Conservation (phyloP, 1,140 invertebrate species). For the Lordiphosa clarofinis region DNA sequence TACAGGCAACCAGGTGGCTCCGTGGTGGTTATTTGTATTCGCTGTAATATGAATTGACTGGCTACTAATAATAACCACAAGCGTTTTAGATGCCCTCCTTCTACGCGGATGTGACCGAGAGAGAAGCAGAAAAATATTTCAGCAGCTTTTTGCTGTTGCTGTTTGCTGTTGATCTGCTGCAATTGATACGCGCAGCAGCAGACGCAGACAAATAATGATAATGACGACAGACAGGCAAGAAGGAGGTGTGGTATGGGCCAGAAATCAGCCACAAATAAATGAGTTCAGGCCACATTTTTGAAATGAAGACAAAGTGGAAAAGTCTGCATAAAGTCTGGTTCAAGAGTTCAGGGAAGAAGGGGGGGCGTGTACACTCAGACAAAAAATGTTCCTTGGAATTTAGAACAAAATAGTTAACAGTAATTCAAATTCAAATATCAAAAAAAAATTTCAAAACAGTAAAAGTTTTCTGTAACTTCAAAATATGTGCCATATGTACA, state of each 20-base stretch:
- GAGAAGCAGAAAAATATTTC: conserved; percentile 39
- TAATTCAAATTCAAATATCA: too few relatives aligned
- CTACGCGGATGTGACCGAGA: conserved; percentile 18
- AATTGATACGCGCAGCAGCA: conserved; percentile 53
- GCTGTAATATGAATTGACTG: conserved; percentile 69
- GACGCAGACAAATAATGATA: conserved; percentile 56
- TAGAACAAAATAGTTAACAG: too few relatives aligned
- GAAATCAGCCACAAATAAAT: conserved; percentile 78
- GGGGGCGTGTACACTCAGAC: too few relatives aligned
- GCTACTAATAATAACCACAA: conserved; percentile 67
- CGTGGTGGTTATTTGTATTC: conserved; percentile 64
- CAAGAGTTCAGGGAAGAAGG: too few relatives aligned
- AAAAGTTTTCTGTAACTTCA: too few relatives aligned
- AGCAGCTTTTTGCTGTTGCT: conserved; percentile 24
- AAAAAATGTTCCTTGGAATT: too few relatives aligned
- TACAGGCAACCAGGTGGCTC: conserved; percentile 40
- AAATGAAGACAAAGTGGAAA: conserved; percentile 72
- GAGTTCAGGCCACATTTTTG: conserved; percentile 71
- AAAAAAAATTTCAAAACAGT: too few relatives aligned
- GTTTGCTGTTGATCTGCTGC: conserved; percentile 43
- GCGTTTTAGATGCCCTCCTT: conserved; percentile 42
- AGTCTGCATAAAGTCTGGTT: conserved; percentile 46
- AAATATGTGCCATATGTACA: too few relatives aligned
- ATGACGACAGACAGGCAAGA: conserved; percentile 62
- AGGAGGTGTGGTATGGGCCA: conserved; percentile 66